Evolutionary conservation across 2,113 vertebrate genomes (phyloP), one percentile per base, ranked within the genome.

Genomic region (Pteruthius melanotis): DNA sequence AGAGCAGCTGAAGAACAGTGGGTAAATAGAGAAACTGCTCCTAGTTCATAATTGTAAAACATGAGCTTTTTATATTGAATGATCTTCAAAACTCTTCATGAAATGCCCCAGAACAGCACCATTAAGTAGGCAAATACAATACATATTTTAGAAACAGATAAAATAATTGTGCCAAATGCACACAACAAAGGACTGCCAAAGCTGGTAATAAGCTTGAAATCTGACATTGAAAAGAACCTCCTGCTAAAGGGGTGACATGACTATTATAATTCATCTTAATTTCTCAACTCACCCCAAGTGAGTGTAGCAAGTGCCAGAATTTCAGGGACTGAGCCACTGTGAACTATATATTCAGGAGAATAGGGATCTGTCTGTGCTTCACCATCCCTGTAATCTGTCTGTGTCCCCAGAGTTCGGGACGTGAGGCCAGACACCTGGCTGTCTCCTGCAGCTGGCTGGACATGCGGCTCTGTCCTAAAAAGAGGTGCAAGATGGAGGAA

Each of bases 331-430:
- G 98, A 98, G 44, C 98, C 98, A 20, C 98, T 95, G 30, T 52
- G 96, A 19, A 99, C 85, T 33, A 98, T 54, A n/a, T 99, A 99
- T 49, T 98, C 98, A 15, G 99, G 98, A 81, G 98, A 98, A 95
- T 98, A 99, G 2, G 99, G 99, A 71, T 99, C 99, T 4, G 99
- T 99, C 94, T 99, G 99, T 21, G 98, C 94, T 94, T 99, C 99
- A 19, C 98, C 98, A 89, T 99, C 99, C 66, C 99, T 98, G 95
- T 99, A 99, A 94, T 99, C 99, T 2, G 99, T 99, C 97, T 99
- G 99, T 23, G 99, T 98, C 11, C 96, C 98, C 77, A 99, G 97
- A 1, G 98, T 98, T 66, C 50, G 90, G 91, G 98, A 98, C 13
- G 75, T 23, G 71, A 85, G 90, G 24, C 74, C 30, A 11, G 69